Evolutionary conservation across 2,888 invertebrate species (phyloP).

Genomic region (Lampropteryx suffumata): DNA sequence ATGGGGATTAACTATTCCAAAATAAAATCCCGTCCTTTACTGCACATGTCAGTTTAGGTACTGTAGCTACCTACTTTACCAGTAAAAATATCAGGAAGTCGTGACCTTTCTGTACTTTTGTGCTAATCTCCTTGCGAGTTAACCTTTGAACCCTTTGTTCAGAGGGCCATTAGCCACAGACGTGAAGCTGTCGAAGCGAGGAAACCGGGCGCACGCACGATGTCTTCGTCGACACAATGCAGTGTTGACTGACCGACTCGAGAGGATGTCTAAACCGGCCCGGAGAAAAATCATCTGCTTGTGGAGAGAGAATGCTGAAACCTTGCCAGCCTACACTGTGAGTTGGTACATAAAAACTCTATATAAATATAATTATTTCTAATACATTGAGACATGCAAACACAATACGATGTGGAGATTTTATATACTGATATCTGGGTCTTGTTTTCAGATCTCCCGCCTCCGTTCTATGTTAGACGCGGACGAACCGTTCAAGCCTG

Average conservation of each 20-base stretch:
- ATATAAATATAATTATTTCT: no score
- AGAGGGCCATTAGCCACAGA: conserved; percentile 72
- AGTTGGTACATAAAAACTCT: no score
- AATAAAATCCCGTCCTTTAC: no score
- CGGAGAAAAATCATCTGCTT: conserved; percentile 60
- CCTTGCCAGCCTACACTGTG: conserved; percentile 65
- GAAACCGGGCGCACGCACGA: conserved; percentile 54
- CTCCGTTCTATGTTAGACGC: conserved; percentile 68
- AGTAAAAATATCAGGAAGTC: no score
- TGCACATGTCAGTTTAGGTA: no score
- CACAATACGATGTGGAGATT: no score
- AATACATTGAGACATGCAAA: no score
- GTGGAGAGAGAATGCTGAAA: conserved; percentile 64
- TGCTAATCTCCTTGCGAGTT: no score
- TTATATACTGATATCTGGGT: no score
- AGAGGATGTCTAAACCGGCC: conserved; percentile 62
- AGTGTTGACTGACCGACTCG: conserved; percentile 66
- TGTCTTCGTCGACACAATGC: conserved; percentile 64
- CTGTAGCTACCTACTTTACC: no score
- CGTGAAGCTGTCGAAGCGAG: conserved; percentile 54
- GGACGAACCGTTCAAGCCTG: conserved; percentile 74
- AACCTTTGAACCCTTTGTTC: not conserved
- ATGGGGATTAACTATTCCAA: no score
- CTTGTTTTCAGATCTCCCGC: conserved; percentile 56
- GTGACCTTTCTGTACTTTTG: no score